Conservation (phyloP, 2,797 vertebrate species). For the Apodemus agrarius region DNA sequence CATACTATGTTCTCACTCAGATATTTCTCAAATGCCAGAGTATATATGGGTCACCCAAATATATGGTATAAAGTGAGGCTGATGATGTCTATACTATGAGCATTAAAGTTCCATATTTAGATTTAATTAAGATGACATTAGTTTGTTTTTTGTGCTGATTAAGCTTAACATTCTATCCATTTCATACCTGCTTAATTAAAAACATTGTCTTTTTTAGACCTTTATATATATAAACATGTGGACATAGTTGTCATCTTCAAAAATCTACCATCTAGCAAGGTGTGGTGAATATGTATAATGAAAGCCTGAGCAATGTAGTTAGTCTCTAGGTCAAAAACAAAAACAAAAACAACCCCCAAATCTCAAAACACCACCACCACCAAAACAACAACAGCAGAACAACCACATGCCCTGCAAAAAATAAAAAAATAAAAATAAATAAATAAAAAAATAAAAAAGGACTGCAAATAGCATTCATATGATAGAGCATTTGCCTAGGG, state of each 20-base stretch:
- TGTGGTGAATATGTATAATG: neutral
- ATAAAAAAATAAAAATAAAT: neutral
- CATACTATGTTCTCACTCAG: neutral
- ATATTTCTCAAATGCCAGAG: conserved; percentile 34
- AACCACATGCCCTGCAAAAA: no score
- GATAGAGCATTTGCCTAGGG: neutral
- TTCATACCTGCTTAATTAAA: neutral
- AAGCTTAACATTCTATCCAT: neutral
- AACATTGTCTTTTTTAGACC: neutral
- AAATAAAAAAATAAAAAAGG: neutral
- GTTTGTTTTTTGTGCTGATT: neutral
- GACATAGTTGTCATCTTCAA: neutral
- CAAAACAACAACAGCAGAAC: neutral
- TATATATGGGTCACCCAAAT: neutral
- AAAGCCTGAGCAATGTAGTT: neutral
- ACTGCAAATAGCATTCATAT: neutral
- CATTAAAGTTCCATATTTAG: neutral
- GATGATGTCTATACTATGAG: neutral
- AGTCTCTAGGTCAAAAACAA: neutral
- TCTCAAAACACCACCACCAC: neutral
- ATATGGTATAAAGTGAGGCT: neutral
- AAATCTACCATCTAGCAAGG: neutral
- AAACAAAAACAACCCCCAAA: neutral
- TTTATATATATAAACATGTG: neutral
- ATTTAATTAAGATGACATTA: neutral